Evolutionary conservation across 2,797 vertebrate genomes (phyloP).

Genomic region (Gallinago solitaria): DNA sequence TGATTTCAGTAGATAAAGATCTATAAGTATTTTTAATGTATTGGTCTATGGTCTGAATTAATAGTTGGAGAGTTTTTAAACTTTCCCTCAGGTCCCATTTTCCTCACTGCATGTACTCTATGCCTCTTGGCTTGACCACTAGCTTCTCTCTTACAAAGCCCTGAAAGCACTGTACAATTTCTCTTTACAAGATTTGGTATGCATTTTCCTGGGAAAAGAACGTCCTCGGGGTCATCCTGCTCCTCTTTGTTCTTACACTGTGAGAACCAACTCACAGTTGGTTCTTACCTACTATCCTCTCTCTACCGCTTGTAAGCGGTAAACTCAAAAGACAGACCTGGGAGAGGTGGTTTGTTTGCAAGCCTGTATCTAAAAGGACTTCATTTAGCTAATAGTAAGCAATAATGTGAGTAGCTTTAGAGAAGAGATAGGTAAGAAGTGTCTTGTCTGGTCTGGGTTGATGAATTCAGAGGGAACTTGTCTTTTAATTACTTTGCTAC

Average conservation of each 20-base stretch:
- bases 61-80: neutral
- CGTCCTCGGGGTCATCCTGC: neutral
- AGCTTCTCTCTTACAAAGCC: neutral
- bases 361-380: neutral
- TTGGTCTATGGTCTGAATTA: neutral
- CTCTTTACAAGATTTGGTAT: neutral
- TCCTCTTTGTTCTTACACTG: neutral
- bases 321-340: neutral
- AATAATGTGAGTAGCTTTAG: neutral
- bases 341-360: neutral
- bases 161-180: neutral
- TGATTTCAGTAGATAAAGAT: neutral
- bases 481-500: constrained; percentile 9
- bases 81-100: neutral
- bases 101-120: neutral
- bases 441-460: neutral
- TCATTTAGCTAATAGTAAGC: neutral
- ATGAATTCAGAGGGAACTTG: constrained; percentile 1
- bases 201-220: neutral
- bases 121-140: neutral
- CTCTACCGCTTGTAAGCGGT: neutral
- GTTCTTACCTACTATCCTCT: neutral
- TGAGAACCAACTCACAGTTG: no score
- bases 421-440: neutral
- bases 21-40: neutral